Conservation (phyloP, 2,113 vertebrate species). For the Grammomys surdaster region DNA sequence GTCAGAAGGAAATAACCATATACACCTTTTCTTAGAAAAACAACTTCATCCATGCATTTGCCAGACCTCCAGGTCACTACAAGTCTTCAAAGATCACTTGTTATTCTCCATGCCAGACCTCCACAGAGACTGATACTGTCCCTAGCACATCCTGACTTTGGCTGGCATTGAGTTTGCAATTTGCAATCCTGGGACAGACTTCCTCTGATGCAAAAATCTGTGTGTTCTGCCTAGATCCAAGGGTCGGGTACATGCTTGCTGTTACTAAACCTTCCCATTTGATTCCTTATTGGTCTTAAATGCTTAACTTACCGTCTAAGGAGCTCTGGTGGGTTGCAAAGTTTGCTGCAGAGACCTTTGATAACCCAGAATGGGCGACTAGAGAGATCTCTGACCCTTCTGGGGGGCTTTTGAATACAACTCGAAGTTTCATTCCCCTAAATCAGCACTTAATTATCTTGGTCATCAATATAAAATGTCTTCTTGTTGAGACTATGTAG, state of each 20-base stretch:
- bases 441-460: too few species aligned
- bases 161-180: fast-evolving
- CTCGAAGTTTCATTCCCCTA: background rate
- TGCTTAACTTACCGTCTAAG: background rate
- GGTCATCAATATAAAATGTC: too few species aligned
- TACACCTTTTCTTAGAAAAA: background rate
- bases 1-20: background rate
- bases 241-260: fast-evolving
- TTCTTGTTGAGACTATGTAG: background rate
- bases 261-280: background rate
- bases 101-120: too few species aligned
- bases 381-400: background rate
- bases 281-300: background rate
- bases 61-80: background rate
- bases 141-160: fast-evolving
- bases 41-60: too few species aligned
- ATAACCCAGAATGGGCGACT: background rate
- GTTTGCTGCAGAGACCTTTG: background rate
- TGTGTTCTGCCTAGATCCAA: background rate
- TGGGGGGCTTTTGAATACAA: background rate
- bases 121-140: background rate
- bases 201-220: background rate
- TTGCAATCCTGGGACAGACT: too few species aligned
- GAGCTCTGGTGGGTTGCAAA: background rate
- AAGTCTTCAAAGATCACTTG: background rate